Percentiles rank a stretch among this genome's conserved stretches.
Evolutionary conservation across 2,113 vertebrate genomes (phyloP).

Genomic region (Perca schrenkii): DNA sequence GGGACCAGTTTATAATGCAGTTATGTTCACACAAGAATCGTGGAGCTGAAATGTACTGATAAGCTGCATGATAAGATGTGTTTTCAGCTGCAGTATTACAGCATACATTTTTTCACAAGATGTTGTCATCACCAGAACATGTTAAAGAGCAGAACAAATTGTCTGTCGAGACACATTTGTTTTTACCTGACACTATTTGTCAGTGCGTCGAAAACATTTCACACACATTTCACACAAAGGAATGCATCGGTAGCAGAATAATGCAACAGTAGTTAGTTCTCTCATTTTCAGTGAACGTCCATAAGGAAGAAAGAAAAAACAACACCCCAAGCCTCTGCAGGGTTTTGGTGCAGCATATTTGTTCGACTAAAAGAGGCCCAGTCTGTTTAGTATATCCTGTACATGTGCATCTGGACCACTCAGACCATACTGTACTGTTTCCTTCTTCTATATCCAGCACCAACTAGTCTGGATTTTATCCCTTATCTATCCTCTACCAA

Average conservation of each 20-base stretch:
- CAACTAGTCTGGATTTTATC: neutral
- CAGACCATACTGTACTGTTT: conserved; percentile 21
- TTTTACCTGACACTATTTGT: neutral
- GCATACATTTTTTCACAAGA: neutral
- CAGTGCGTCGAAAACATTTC: neutral
- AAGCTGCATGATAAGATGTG: neutral
- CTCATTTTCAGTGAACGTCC: neutral
- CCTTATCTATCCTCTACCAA: conserved; percentile 21
- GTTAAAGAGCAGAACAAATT: neutral
- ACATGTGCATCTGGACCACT: conserved; percentile 21
- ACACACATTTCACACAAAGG: neutral
- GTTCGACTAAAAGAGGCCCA: neutral
- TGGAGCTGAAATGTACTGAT: neutral
- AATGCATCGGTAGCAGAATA: neutral
- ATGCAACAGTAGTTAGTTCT: neutral
- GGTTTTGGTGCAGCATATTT: conserved; percentile 3
- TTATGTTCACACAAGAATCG: neutral
- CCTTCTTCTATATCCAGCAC: conserved; percentile 37
- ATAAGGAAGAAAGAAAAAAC: neutral
- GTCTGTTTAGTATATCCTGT: conserved; percentile 38
- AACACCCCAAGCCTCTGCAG: neutral
- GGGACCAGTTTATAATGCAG: neutral
- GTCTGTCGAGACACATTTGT: neutral
- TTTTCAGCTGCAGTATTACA: neutral
- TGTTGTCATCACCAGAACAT: neutral